Percentiles rank a stretch among this genome's conserved stretches.
phyloP scores from a whole-genome alignment of 1,140 invertebrate genomes.

The Aphelinus certus region DNA sequence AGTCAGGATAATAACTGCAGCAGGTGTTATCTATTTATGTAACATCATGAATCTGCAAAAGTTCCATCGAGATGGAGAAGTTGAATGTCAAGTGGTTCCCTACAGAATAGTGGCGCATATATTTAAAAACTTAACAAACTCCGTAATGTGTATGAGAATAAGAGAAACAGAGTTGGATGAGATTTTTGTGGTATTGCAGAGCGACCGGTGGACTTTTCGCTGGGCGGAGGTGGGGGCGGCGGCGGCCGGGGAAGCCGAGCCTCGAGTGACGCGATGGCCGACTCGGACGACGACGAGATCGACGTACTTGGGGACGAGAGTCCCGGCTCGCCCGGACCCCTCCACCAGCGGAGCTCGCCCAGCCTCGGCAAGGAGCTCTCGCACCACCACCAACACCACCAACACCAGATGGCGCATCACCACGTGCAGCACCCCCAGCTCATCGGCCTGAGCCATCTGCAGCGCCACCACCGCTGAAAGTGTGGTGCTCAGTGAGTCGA shows the following conservation, averaged over 20 bases:
- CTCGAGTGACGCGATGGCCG: conserved; percentile 57
- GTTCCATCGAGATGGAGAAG: too few relatives aligned
- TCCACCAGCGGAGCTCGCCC: conserved; percentile 27
- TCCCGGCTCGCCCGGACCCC: conserved; percentile 1
- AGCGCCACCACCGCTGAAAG: conserved; percentile 61
- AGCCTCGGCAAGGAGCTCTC: conserved; percentile 25
- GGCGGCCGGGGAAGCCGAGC: conserved; percentile 59
- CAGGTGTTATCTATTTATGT: too few relatives aligned
- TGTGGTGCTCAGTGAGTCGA: too few relatives aligned
- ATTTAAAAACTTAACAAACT: too few relatives aligned
- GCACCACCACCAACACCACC: conserved; percentile 20
- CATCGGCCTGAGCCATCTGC: conserved; percentile 49
- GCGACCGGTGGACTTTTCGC: conserved; percentile 62
- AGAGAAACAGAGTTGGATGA: too few relatives aligned
- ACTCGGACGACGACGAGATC: conserved; percentile 59
- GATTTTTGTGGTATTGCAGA: conserved; percentile 44
- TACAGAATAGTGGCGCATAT: too few relatives aligned
- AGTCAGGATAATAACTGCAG: too few relatives aligned
- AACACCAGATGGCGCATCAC: background rate
- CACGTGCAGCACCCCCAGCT: conserved; percentile 33
- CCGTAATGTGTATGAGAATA: too few relatives aligned
- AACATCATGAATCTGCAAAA: too few relatives aligned
- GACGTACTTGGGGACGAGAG: conserved; percentile 38
- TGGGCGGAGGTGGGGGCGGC: conserved; percentile 52
- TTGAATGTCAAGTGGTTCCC: too few relatives aligned